Evolutionary conservation across 1,140 invertebrate genomes (phyloP).

Genomic region (Hesperophylax magnus): DNA sequence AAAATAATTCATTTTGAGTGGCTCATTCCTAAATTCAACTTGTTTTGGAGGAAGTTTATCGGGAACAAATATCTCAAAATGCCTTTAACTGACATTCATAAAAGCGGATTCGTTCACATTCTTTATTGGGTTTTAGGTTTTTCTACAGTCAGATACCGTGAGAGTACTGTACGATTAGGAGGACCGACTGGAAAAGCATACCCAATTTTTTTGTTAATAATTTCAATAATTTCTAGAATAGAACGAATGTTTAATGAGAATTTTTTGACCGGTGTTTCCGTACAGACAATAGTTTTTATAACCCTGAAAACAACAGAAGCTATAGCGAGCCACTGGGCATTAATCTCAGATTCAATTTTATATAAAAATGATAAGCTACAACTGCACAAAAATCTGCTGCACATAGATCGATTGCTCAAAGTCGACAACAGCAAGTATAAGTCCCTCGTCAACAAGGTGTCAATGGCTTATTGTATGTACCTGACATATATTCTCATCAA

Average conservation of each 20-base stretch:
- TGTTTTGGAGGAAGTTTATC: background rate
- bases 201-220: constrained; percentile 8
- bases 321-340: background rate
- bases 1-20: background rate
- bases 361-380: constrained; percentile 23
- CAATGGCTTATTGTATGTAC: background rate
- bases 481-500: background rate
- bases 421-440: constrained; percentile 11
- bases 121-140: constrained; percentile 28
- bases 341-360: constrained; percentile 14
- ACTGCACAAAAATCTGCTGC: constrained; percentile 13
- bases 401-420: constrained; percentile 21
- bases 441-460: background rate
- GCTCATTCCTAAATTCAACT: background rate
- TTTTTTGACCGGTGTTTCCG: background rate
- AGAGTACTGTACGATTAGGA: background rate
- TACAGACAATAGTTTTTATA: background rate
- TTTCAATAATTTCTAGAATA: constrained; percentile 25
- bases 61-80: background rate
- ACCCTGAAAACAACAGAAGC: constrained; percentile 20
- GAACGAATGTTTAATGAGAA: constrained; percentile 21
- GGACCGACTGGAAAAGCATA: constrained; percentile 5
- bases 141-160: constrained; percentile 7
- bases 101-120: constrained; percentile 20
- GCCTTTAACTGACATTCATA: background rate